Percentiles rank a stretch among this genome's conserved stretches.
Conservation (phyloP, 2,113 vertebrate genomes). For the Stegostoma tigrinum region DNA sequence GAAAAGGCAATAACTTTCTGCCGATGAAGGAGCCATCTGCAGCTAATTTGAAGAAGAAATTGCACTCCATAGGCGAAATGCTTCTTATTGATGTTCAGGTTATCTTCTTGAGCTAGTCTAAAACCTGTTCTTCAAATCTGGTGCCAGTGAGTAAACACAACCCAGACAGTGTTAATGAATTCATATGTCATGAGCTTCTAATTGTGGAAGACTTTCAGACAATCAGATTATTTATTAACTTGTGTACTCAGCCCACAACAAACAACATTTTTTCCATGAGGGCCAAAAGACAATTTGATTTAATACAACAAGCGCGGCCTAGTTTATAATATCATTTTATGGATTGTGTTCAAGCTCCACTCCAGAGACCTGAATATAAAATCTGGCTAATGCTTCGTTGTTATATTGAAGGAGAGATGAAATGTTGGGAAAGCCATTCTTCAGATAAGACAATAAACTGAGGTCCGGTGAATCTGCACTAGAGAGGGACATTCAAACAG, state of each 20-base stretch:
- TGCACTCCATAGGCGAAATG: neutral
- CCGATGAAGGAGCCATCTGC: neutral
- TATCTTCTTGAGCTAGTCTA: conserved; percentile 1
- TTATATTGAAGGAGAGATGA: neutral
- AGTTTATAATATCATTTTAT: neutral
- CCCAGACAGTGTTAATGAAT: neutral
- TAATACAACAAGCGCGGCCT: neutral
- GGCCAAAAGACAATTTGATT: neutral
- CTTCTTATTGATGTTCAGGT: neutral
- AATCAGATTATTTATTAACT: neutral
- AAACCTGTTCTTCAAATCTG: neutral
- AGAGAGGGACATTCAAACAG: neutral
- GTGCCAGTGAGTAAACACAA: neutral
- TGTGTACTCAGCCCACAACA: neutral
- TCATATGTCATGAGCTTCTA: neutral
- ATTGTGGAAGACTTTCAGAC: neutral
- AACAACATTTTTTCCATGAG: neutral
- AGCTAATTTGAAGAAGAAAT: neutral
- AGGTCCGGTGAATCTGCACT: neutral
- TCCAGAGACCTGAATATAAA: neutral
- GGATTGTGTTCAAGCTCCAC: neutral
- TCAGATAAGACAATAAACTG: neutral
- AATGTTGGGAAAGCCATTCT: neutral
- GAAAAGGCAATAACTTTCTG: neutral
- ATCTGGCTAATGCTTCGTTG: neutral